These are phyloP conservation scores for Ormia ochracea DNA, from an alignment of 2,888 invertebrate species.

Conservation along the genomic window DNA sequence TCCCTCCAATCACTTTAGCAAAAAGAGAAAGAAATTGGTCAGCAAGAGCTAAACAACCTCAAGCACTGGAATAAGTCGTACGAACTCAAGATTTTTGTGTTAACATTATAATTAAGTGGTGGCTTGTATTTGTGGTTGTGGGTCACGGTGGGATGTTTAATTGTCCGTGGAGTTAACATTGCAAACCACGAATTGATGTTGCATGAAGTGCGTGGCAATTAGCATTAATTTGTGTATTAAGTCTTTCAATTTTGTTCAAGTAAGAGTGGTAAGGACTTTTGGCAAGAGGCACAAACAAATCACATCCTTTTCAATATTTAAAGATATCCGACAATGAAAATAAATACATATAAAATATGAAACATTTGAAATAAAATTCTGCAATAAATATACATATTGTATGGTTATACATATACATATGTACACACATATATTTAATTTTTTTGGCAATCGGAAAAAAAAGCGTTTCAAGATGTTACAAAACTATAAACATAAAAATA, in stretches of 20 bases:
- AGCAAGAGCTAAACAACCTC: conserved; percentile 43
- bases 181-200: background rate
- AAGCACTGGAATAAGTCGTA: conserved; percentile 43
- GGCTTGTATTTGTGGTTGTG: too few species aligned
- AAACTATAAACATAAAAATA: conserved; percentile 54
- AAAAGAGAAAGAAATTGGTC: conserved; percentile 51
- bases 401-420: too few species aligned
- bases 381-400: too few species aligned
- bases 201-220: conserved; percentile 49
- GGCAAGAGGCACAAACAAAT: background rate
- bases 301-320: conserved; percentile 1
- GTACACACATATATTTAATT: background rate
- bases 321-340: background rate
- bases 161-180: background rate
- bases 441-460: background rate
- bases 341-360: background rate
- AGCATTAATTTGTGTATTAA: conserved; percentile 46
- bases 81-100: conserved; percentile 43
- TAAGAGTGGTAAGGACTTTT: conserved; percentile 11
- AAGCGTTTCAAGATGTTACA: conserved; percentile 56
- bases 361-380: too few species aligned
- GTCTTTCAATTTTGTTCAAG: too few species aligned
- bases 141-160: background rate
- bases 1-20: background rate
- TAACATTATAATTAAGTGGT: background rate